These are phyloP conservation scores for Amiota mariae DNA, from an alignment of 2,888 invertebrate species.

Conservation along the genomic window DNA sequence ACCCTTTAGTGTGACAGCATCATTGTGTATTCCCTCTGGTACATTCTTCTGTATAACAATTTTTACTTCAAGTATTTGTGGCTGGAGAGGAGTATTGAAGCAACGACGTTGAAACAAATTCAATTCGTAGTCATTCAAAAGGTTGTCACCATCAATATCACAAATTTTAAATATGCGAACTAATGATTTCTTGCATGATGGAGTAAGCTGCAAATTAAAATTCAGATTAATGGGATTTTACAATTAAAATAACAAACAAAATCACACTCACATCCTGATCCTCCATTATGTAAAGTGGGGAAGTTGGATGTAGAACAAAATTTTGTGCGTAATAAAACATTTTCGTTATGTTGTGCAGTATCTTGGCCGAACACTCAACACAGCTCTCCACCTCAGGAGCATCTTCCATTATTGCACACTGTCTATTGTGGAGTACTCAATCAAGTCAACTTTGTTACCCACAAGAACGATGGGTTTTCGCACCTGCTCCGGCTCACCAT, in stretches of 20 bases:
- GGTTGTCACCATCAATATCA: slow-evolving; percentile 97
- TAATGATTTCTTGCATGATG: slow-evolving; percentile 92
- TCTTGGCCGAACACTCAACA: slow-evolving; percentile 99
- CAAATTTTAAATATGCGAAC: slow-evolving; percentile 98
- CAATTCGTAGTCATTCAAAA: slow-evolving; percentile 95
- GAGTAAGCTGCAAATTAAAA: slow-evolving; percentile 82
- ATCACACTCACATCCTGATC: slow-evolving; percentile 88
- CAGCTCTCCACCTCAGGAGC: slow-evolving; percentile 99
- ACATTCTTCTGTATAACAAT: slow-evolving; percentile 93
- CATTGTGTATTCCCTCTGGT: slow-evolving; percentile 91
- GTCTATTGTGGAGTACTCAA: slow-evolving; percentile 94
- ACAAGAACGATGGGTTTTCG: slow-evolving; percentile 95
- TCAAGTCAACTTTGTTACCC: slow-evolving; percentile 96
- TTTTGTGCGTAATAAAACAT: slow-evolving; percentile 99
- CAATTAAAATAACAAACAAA: background rate
- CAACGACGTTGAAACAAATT: slow-evolving; percentile 97
- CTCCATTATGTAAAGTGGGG: slow-evolving; percentile 95
- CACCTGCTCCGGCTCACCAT: slow-evolving; percentile 60
- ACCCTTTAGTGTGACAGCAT: slow-evolving; percentile 94
- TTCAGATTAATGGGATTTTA: background rate
- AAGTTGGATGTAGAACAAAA: slow-evolving; percentile 97
- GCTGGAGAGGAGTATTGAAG: slow-evolving; percentile 96
- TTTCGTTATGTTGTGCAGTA: slow-evolving; percentile 98
- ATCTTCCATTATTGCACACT: slow-evolving; percentile 96
- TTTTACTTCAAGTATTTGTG: slow-evolving; percentile 95